Conservation (phyloP, 2,113 vertebrate genomes). For the Gavia stellata region DNA sequence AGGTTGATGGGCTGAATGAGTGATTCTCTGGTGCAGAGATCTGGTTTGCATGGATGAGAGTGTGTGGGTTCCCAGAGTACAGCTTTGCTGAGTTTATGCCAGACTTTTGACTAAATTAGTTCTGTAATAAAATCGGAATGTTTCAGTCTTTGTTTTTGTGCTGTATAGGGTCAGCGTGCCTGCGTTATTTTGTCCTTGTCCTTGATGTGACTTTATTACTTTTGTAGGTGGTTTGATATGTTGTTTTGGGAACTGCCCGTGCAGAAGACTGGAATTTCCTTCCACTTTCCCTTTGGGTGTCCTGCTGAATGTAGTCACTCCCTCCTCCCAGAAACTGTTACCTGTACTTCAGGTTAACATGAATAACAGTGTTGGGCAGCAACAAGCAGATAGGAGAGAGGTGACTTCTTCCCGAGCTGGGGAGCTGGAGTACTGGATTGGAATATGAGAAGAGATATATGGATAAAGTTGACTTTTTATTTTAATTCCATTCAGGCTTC, state of each 20-base stretch:
- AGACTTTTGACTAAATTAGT: not conserved
- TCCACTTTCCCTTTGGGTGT: not conserved
- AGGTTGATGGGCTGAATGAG: not conserved
- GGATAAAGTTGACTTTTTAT: not conserved
- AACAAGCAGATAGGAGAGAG: not conserved
- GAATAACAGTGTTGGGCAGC: not conserved
- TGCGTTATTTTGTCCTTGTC: not conserved
- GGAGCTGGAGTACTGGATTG: not conserved
- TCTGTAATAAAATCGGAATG: constrained; percentile 14
- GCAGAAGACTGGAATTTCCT: not conserved
- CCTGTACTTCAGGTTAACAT: not conserved
- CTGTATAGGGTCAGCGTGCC: not conserved
- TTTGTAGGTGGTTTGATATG: not conserved
- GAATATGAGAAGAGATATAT: not conserved
- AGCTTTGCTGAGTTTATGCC: not conserved
- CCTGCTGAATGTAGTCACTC: not conserved
- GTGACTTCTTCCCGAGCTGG: not conserved
- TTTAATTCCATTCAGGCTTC: not conserved
- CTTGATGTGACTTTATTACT: not conserved
- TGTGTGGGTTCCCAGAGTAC: not conserved
- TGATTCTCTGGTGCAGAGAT: not conserved
- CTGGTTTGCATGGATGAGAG: not conserved
- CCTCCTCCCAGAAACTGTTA: not conserved
- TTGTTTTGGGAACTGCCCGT: not conserved
- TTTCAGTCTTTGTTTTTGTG: constrained; percentile 13